Conservation (phyloP, 2,113 vertebrate species). For the Prolemur simus region DNA sequence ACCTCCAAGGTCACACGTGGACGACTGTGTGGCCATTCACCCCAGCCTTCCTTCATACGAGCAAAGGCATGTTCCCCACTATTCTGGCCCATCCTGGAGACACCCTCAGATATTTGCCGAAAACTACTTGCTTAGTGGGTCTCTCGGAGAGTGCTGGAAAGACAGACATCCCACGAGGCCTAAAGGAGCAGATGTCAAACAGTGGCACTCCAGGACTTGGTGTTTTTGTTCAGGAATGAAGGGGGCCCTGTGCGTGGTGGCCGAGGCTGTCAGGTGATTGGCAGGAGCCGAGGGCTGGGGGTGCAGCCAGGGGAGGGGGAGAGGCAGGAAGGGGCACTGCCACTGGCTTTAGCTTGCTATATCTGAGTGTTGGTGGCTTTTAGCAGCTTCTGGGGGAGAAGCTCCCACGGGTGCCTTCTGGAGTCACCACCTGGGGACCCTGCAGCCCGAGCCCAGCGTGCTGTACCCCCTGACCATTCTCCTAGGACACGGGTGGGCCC, state of each 20-base stretch:
- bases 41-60: not conserved
- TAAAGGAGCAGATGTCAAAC: accelerated
- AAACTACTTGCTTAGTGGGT: not conserved
- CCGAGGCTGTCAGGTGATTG: not conserved
- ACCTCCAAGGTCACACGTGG: accelerated
- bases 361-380: not conserved
- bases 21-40: accelerated
- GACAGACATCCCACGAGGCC: not conserved
- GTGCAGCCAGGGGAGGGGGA: not conserved
- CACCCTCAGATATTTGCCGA: not conserved
- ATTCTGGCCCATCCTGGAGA: not conserved
- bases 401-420: not conserved
- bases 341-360: not conserved
- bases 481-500: not conserved
- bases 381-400: not conserved
- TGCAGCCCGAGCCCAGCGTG: accelerated
- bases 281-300: accelerated
- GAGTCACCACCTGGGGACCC: not conserved
- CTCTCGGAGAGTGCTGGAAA: not conserved
- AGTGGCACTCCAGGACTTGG: not conserved
- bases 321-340: not conserved
- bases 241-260: not conserved
- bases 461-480: not conserved
- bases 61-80: not conserved
- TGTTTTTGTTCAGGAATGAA: not conserved